These are phyloP conservation scores for Distichodus sexfasciatus DNA, from an alignment of 2,797 vertebrate genomes.

Conservation along the genomic window DNA sequence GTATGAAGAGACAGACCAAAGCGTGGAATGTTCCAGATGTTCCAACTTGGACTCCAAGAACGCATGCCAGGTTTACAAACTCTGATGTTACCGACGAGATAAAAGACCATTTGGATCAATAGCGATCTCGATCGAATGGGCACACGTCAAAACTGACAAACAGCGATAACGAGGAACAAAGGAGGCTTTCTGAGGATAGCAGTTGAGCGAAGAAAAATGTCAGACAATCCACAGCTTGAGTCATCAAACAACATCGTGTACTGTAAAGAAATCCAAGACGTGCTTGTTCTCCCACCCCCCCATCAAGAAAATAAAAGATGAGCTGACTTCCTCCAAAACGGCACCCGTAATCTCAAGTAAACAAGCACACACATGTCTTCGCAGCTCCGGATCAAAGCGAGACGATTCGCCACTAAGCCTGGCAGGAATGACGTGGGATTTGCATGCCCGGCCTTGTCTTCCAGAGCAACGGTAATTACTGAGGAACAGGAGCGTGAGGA, in stretches of 20 bases:
- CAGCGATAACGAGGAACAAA: not conserved
- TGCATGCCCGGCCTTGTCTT: slow-evolving; percentile 68
- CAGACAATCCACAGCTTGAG: not conserved
- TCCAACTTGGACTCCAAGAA: slow-evolving; percentile 10
- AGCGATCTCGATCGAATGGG: not conserved
- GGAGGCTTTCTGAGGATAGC: not conserved
- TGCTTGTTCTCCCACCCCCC: not conserved
- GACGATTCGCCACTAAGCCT: slow-evolving; percentile 27
- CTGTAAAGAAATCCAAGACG: slow-evolving; percentile 10
- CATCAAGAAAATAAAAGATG: slow-evolving; percentile 14
- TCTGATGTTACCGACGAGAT: not conserved
- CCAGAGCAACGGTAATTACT: slow-evolving; percentile 66
- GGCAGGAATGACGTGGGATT: slow-evolving; percentile 10
- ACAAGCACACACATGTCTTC: slow-evolving; percentile 53
- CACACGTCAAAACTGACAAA: not conserved
- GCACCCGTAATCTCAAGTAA: slow-evolving; percentile 50
- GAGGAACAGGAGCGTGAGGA: slow-evolving; percentile 59
- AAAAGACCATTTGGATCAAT: not conserved
- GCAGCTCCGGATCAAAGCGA: slow-evolving; percentile 43
- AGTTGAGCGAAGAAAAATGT: not conserved
- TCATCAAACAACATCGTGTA: not conserved
- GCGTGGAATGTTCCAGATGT: not conserved
- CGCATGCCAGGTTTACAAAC: not conserved
- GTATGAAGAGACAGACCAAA: too few relatives aligned
- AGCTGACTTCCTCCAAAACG: slow-evolving; percentile 52